A percentile compares a stretch with the other conserved stretches of the same genome.
These are phyloP conservation scores for Euglossa dilemma DNA, from an alignment of 1,140 invertebrate genomes.

Conservation along the genomic window DNA sequence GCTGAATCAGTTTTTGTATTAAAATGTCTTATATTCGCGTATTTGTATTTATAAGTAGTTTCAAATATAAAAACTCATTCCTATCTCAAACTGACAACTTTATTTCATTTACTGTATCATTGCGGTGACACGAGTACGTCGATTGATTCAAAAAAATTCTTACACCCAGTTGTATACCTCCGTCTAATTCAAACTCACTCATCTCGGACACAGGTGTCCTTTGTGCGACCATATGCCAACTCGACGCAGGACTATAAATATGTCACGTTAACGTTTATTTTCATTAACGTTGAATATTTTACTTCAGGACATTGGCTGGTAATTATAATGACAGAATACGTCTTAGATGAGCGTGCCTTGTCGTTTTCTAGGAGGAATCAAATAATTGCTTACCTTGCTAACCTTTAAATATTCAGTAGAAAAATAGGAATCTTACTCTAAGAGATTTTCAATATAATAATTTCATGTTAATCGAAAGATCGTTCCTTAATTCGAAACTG, in stretches of 20 bases:
- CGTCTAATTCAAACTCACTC: slow-evolving; percentile 24
- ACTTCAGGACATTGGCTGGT: slow-evolving; percentile 11
- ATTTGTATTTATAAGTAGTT: slow-evolving; percentile 22
- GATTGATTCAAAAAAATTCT: slow-evolving; percentile 35
- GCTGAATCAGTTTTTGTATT: slow-evolving; percentile 17
- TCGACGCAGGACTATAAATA: slow-evolving; percentile 11
- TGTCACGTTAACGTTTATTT: background rate
- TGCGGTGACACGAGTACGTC: slow-evolving; percentile 48
- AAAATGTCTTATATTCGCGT: slow-evolving; percentile 21
- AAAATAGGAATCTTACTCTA: slow-evolving; percentile 65
- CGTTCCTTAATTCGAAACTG: slow-evolving; percentile 21
- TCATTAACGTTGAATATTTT: slow-evolving; percentile 14
- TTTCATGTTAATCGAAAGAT: slow-evolving; percentile 35
- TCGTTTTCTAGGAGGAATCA: slow-evolving; percentile 29
- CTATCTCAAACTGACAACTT: slow-evolving; percentile 68
- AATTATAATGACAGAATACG: slow-evolving; percentile 18
- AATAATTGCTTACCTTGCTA: slow-evolving; percentile 30
- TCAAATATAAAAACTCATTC: slow-evolving; percentile 58
- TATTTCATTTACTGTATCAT: slow-evolving; percentile 58
- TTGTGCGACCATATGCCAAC: slow-evolving; percentile 41
- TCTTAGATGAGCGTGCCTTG: slow-evolving; percentile 34
- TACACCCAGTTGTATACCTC: slow-evolving; percentile 46
- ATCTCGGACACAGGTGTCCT: slow-evolving; percentile 18
- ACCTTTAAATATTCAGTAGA: slow-evolving; percentile 51
- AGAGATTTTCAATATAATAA: slow-evolving; percentile 41